Base-by-base conservation (phyloP, 2,797 vertebrate species). In the Scarus forsteni region DNA sequence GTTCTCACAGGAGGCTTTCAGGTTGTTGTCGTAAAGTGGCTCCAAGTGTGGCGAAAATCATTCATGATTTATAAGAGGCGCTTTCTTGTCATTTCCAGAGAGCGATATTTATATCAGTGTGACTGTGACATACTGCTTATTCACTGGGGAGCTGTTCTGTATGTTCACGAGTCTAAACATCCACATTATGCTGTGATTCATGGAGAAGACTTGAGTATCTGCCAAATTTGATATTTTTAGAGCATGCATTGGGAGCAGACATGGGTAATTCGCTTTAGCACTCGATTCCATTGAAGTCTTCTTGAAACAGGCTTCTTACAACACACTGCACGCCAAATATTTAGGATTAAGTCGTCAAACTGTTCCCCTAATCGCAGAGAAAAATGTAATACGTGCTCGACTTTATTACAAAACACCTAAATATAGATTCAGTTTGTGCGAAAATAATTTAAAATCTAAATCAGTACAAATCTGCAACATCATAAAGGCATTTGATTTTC, bases 371-470 rank as follows among this genome's bases (percentile, higher is more conserved):
- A 51, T 18, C 15, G 9, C 63, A 68, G 48, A 66, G 68, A n/a
- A 48, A 38, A 44, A 12, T 65, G 43, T 42, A 50, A 59, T 77
- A 80, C 70, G n/a, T 81, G 64, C 38, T 80, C 63, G 80, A 60
- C 45, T 19, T 74, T 40, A 10, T 69, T 81, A 83, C 79, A 85
- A 79, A 85, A 66, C 62, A 50, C 10, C 39, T 54, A 74, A 58
- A 46, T 78, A 64, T 40, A 68, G 6, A 7, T 68, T 79, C 12
- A 38, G 35, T 83, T 79, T 64, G 74, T 67, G 73, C 43, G 52
- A 60, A 87, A 87, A 85, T 80, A 83, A 85, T 78, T 85, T 60
- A 51, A 78, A 85, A 80, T 73, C 67, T 8, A 55, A 81, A 78
- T 84, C 61, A 63, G 67, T 77, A 79, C n/a, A 78, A 64, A 73